Base-by-base conservation (phyloP, 2,888 invertebrate genomes). In the Periphyllus acericola region DNA sequence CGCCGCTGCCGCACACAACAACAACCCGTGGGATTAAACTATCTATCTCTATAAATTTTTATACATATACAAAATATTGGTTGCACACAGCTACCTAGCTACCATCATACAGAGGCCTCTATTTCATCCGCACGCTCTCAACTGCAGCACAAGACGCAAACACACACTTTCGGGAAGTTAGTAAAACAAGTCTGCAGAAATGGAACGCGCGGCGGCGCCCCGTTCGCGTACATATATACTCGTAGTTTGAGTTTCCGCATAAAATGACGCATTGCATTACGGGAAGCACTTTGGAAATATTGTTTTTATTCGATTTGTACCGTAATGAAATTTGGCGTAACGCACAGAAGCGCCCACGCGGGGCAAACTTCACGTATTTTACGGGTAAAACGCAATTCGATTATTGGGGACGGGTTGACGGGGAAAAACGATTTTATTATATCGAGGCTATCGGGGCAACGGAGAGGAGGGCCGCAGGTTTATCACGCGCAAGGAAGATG, bases 281-380 rank as follows among this genome's bases (percentile, higher is more conserved):
- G 29, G 55, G 74, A 74, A 83, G 83, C 83, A 74, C 83, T 83
- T 75, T 60, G 60, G 29, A 60, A 83, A 83, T 83, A 83, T 83
- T 74, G 46, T 82, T 82, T 52, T 52, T 72, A 52, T 76, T 76
- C 76, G 52, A 52, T 76, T 76, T 46, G 25, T 46, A 21, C 14
- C 14, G 32, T 82, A 82, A 71, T 82, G 71, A 82, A 52, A 71
- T 82, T 82, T 72, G 25, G 25, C 71, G 32, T 68, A 29, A 60
- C 60, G 55, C n/a, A 11, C 68, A 9, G n/a, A 68, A 68, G 68
- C 68, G 29, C 68, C 68, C 68, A 11, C 21, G 19, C 36, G n/a
- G 36, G n/a, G 6, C n/a, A 66, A 66, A 80, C n/a, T 80, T 80
- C n/a, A 66, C 60, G 66, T 36, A 60, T 66, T 80, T 80, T 80